phyloP scores from a whole-genome alignment of 2,797 vertebrate genomes.

The Parambassis ranga region DNA sequence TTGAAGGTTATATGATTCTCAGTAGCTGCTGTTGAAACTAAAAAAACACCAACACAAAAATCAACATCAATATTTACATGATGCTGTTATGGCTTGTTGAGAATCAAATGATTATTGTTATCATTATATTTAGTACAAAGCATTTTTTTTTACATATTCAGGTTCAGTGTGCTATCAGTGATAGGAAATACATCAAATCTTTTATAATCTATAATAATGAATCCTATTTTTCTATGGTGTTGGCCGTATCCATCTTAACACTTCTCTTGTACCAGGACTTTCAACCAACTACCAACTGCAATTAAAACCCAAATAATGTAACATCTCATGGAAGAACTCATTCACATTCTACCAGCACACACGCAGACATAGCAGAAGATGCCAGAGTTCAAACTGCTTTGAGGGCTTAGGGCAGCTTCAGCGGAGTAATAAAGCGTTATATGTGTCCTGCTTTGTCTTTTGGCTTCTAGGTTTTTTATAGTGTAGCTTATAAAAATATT shows the following conservation, averaged over 20 bases:
- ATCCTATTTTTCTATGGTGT: too few relatives aligned
- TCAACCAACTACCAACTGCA: constrained; percentile 1
- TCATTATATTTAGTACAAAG: too few relatives aligned
- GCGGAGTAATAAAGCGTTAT: constrained; percentile 11
- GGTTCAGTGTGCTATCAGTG: too few relatives aligned
- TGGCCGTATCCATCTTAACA: not conserved
- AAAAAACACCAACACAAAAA: too few relatives aligned
- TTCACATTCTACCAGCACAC: constrained; percentile 4
- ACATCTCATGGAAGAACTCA: constrained; percentile 19
- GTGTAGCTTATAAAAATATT: constrained; percentile 26
- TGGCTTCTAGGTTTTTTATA: constrained; percentile 20
- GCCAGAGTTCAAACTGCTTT: constrained; percentile 27
- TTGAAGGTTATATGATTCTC: too few relatives aligned
- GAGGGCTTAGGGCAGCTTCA: not conserved
- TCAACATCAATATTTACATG: too few relatives aligned
- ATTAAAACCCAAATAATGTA: constrained; percentile 26
- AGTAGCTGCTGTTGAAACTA: too few relatives aligned
- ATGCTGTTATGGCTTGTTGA: too few relatives aligned
- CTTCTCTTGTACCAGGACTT: constrained; percentile 11
- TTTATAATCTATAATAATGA: too few relatives aligned
- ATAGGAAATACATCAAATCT: too few relatives aligned
- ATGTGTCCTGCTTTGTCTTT: constrained; percentile 20
- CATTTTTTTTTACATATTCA: too few relatives aligned
- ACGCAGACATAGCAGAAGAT: not conserved
- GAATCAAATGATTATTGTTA: too few relatives aligned